Conservation (phyloP, 2,797 vertebrate species). For the Rhinophrynus dorsalis region DNA sequence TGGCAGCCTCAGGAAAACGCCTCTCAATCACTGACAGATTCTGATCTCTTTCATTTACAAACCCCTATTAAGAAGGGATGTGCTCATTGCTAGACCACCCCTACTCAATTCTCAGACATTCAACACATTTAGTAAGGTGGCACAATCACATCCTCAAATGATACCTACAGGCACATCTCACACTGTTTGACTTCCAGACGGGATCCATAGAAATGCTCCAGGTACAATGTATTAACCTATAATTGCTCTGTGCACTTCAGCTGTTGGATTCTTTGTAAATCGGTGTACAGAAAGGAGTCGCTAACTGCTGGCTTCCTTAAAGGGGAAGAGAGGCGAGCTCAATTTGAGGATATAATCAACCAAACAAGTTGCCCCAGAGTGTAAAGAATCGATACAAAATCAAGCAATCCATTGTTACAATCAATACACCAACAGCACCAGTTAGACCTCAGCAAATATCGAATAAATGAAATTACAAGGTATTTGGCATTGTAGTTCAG, state of each 20-base stretch:
- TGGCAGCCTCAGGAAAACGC: conserved; percentile 17
- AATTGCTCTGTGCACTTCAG: conserved; percentile 16
- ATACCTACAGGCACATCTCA: not conserved
- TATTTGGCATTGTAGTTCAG: not conserved
- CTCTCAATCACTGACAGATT: conserved; percentile 29
- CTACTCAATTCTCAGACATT: conserved; percentile 51
- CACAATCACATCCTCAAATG: conserved; percentile 22
- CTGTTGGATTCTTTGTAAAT: not conserved
- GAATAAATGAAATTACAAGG: too few species aligned
- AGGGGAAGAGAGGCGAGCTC: not conserved
- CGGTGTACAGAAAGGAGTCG: not conserved
- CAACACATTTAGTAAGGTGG: conserved; percentile 21
- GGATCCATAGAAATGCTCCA: not conserved
- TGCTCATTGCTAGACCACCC: conserved; percentile 28
- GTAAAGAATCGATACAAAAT: not conserved
- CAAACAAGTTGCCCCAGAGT: not conserved
- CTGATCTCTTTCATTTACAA: conserved; percentile 43
- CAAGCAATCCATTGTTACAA: not conserved
- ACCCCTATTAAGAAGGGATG: conserved; percentile 45
- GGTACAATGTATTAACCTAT: conserved; percentile 17
- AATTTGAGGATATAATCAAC: not conserved
- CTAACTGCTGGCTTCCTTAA: not conserved
- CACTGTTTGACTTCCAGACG: not conserved
- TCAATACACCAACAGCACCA: not conserved
- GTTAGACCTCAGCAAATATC: too few species aligned